A percentile compares a stretch with the other conserved stretches of the same genome.
Evolutionary conservation across 2,888 invertebrate genomes (phyloP).

Genomic region (Patella caerulea): DNA sequence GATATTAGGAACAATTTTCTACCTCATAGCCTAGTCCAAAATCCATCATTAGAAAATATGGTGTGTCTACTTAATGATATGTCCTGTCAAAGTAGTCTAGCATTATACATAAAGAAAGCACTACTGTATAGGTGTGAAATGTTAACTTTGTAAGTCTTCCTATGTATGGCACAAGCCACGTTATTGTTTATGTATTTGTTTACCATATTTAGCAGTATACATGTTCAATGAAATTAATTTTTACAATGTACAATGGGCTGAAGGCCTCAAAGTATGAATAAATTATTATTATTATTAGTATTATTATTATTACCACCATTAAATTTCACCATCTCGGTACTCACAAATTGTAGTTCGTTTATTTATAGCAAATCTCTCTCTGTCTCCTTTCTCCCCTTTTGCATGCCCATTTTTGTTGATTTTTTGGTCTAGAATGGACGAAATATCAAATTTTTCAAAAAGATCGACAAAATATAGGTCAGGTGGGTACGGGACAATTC

Average conservation of each 20-base stretch:
- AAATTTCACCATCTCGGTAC: no score
- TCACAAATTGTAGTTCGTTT: no score
- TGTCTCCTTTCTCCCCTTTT: no score
- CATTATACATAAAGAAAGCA: conserved; percentile 2
- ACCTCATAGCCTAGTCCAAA: neutral
- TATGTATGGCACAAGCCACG: neutral
- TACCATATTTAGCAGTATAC: no score
- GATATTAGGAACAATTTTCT: neutral
- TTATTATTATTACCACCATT: no score
- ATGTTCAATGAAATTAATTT: no score
- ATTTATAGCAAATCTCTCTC: no score
- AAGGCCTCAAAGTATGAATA: conserved; percentile 7
- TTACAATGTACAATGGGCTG: conserved; percentile 3
- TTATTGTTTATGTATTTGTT: neutral
- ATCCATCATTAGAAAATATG: neutral
- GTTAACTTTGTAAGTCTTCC: neutral
- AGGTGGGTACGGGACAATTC: no score
- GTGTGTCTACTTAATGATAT: neutral
- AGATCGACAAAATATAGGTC: no score
- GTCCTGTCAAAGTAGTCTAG: neutral
- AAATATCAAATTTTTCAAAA: no score
- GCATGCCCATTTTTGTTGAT: no score
- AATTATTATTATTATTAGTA: neutral
- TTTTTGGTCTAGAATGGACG: no score
- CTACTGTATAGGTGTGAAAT: neutral